A percentile compares a stretch with the other conserved stretches of the same genome.
phyloP scores from a whole-genome alignment of 2,113 vertebrate species.

The Notiomystis cincta region DNA sequence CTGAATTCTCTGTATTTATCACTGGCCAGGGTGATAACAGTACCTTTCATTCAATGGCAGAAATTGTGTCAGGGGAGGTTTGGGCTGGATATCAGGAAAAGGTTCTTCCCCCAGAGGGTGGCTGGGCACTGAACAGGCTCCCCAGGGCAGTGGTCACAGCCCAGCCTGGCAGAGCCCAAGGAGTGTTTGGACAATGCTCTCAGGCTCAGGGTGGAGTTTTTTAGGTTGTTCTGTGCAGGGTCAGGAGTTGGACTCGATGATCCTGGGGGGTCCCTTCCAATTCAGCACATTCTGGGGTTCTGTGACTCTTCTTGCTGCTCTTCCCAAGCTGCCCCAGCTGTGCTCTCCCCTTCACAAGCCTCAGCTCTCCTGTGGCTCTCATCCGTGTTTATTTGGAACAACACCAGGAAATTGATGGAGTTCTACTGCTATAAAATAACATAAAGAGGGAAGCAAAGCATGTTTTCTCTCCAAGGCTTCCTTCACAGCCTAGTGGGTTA shows the following conservation, averaged over 20 bases:
- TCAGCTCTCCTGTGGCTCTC: not conserved
- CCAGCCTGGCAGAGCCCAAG: not conserved
- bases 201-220: rapidly evolving
- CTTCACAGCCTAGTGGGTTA: not conserved
- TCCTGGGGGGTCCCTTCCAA: not conserved
- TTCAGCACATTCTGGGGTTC: not conserved
- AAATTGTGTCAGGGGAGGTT: not conserved
- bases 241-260: rapidly evolving
- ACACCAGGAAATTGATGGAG: not conserved
- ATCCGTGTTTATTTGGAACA: not conserved
- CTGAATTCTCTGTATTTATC: not conserved
- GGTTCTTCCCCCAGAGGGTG: not conserved
- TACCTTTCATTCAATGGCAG: not conserved
- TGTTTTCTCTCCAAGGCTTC: not conserved
- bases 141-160: not conserved
- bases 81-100: not conserved
- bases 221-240: not conserved
- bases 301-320: not conserved
- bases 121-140: not conserved
- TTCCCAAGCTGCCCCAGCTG: not conserved
- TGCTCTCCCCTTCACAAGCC: not conserved
- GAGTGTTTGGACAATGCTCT: not conserved
- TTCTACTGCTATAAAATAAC: not conserved
- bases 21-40: not conserved
- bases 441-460: not conserved